Base-by-base conservation (phyloP, 2,797 vertebrate species). In the Remorina albescens region DNA sequence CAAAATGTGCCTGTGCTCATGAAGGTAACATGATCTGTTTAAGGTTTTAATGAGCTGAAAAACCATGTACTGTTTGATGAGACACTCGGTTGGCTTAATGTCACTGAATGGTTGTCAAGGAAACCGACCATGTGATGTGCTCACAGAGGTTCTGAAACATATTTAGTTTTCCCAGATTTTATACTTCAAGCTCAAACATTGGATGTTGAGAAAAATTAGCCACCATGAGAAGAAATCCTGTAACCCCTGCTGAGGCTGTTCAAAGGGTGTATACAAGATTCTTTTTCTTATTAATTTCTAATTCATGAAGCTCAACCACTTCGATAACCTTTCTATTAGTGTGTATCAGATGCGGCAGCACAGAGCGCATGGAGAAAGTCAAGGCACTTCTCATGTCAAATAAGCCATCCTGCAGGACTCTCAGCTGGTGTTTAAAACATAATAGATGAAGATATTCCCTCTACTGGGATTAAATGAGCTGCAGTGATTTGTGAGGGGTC, bases 281-380 rank as follows among this genome's bases (percentile, higher is more conserved):
- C n/a, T 57, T 74, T 55, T 56, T 59, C 66, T 34, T 34, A 49
- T 54, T 83, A 28, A 66, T 83, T 75, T 74, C 55, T 68, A 65
- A 89, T 85, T 68, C 67, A 74, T 70, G 71, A 78, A 36, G 44
- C 74, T 64, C 62, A 64, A 55, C 51, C 64, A 39, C 60, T 57
- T 51, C 47, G 58, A 49, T 67, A 55, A 71, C 63, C 60, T 80
- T 54, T 53, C 83, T 54, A 44, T 79, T 71, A 55, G 39, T 66
- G 58, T 58, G 30, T 39, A 57, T 77, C 25, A 70, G 63, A 80
- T 67, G 47, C 44, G 12, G 36, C 28, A 23, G 36, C 15, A 41
- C 34, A 28, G 42, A 34, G 25, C 72, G 69, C 72, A 58, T 47
- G 9, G 8, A 41, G 37, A 63, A 37, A 51, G 37, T 64, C 13